These are phyloP conservation scores for Blastobasis lacticolella DNA, from an alignment of 2,888 invertebrate species.

Conservation along the genomic window DNA sequence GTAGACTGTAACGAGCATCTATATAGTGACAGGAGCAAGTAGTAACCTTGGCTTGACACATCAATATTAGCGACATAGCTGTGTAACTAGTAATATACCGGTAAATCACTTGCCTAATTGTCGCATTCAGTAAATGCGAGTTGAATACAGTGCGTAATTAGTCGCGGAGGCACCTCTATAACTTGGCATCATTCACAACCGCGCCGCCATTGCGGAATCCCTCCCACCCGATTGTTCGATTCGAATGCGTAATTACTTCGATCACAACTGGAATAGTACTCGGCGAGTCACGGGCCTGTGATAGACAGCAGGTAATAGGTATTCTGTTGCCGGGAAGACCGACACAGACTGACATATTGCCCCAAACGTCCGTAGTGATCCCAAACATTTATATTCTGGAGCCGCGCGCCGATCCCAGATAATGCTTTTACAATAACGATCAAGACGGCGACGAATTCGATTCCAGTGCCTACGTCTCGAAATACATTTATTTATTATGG, in stretches of 20 bases:
- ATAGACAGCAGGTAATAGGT: constrained; percentile 10
- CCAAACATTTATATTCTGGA: constrained; percentile 59
- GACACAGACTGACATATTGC: constrained; percentile 55
- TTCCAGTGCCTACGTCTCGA: constrained; percentile 40
- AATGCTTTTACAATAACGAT: constrained; percentile 67
- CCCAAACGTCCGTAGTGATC: constrained; percentile 38
- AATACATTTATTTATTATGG: constrained; percentile 39
- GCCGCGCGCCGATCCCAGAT: constrained; percentile 53
- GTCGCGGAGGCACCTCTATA: no score
- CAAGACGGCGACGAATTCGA: constrained; percentile 54
- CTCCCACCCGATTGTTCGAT: neutral
- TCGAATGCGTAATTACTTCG: constrained; percentile 4
- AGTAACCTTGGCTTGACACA: no score
- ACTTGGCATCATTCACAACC: no score
- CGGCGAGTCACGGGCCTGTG: constrained; percentile 3
- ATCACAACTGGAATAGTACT: constrained; percentile 2
- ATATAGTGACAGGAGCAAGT: no score
- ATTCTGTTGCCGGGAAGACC: constrained; percentile 4
- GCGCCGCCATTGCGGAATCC: neutral
- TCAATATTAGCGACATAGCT: no score
- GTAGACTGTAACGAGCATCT: no score
- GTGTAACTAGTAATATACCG: no score
- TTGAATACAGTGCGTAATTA: no score
- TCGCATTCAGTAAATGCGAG: no score
- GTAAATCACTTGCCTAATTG: no score